Evolutionary conservation across 2,888 invertebrate genomes (phyloP).

Genomic region (Helleia helle): DNA sequence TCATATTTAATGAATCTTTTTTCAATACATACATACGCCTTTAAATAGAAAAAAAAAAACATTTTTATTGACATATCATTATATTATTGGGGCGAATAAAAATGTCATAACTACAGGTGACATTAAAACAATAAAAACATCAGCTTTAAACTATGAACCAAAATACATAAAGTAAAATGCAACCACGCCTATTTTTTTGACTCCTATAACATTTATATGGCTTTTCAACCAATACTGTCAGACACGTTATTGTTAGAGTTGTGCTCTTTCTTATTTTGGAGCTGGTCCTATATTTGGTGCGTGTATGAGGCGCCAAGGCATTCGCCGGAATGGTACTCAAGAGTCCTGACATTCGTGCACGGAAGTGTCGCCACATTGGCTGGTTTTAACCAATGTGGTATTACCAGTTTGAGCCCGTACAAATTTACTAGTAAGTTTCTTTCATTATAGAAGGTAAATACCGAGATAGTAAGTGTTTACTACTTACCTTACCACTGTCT

Average conservation of each 20-base stretch:
- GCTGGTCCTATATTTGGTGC: slow-evolving; percentile 36
- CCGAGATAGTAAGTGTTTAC: too few relatives aligned
- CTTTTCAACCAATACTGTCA: slow-evolving; percentile 33
- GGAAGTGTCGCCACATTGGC: slow-evolving; percentile 40
- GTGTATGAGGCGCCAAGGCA: slow-evolving; percentile 23
- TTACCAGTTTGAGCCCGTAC: slow-evolving; percentile 27
- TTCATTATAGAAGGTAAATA: slow-evolving; percentile 1
- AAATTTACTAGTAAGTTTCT: slow-evolving; percentile 39
- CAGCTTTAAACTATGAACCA: too few relatives aligned
- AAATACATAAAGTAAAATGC: too few relatives aligned
- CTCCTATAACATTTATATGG: slow-evolving; percentile 34
- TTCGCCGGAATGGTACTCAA: slow-evolving; percentile 48
- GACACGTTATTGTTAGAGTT: slow-evolving; percentile 36
- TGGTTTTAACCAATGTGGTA: slow-evolving; percentile 44
- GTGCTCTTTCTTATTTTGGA: slow-evolving; percentile 50
- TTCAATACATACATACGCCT: too few relatives aligned
- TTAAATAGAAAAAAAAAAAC: too few relatives aligned
- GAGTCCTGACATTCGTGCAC: slow-evolving; percentile 48
- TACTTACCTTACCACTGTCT: too few relatives aligned
- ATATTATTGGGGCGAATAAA: too few relatives aligned
- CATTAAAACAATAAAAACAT: too few relatives aligned
- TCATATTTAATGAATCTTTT: too few relatives aligned
- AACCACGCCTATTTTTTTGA: too few relatives aligned
- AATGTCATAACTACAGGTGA: too few relatives aligned
- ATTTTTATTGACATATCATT: too few relatives aligned